Evolutionary conservation across 2,797 vertebrate species (phyloP).

Genomic region (Sebastes miniatus): DNA sequence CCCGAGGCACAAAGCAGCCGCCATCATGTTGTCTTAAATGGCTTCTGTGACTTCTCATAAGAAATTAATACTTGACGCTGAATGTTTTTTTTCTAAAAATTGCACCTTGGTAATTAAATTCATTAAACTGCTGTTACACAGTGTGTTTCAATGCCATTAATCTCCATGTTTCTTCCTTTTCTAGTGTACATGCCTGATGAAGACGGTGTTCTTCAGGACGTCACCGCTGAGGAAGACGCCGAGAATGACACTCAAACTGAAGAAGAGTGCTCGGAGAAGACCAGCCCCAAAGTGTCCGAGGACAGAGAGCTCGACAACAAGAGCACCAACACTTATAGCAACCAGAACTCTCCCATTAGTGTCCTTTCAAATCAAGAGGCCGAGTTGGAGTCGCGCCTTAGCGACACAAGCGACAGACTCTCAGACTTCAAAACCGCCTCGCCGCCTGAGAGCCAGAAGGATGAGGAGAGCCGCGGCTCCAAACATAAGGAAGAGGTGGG

Average conservation of each 20-base stretch:
- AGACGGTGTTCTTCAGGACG: slow-evolving; percentile 85
- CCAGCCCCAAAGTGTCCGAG: slow-evolving; percentile 90
- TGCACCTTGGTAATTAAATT: background rate
- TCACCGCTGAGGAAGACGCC: slow-evolving; percentile 88
- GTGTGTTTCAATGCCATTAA: slow-evolving; percentile 19
- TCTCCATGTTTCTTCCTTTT: slow-evolving; percentile 32
- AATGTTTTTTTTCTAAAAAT: background rate
- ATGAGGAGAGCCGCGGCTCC: slow-evolving; percentile 79
- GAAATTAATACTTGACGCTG: background rate
- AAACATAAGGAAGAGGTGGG: slow-evolving; percentile 89
- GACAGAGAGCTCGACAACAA: slow-evolving; percentile 91
- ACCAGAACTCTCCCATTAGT: slow-evolving; percentile 96
- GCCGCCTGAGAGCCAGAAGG: slow-evolving; percentile 83
- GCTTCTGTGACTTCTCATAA: slow-evolving; percentile 10
- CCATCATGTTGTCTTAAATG: slow-evolving; percentile 29
- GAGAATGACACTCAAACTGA: slow-evolving; percentile 90
- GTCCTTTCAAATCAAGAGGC: slow-evolving; percentile 94
- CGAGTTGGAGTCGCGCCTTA: slow-evolving; percentile 93
- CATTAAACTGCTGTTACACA: background rate
- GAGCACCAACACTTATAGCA: slow-evolving; percentile 89
- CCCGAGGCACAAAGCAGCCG: slow-evolving; percentile 29
- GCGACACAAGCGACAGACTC: slow-evolving; percentile 92
- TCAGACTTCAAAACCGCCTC: slow-evolving; percentile 91
- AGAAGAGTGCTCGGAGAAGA: slow-evolving; percentile 89
- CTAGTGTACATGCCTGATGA: slow-evolving; percentile 95